Conservation (phyloP, 2,797 vertebrate genomes). For the Oryzias sinensis region DNA sequence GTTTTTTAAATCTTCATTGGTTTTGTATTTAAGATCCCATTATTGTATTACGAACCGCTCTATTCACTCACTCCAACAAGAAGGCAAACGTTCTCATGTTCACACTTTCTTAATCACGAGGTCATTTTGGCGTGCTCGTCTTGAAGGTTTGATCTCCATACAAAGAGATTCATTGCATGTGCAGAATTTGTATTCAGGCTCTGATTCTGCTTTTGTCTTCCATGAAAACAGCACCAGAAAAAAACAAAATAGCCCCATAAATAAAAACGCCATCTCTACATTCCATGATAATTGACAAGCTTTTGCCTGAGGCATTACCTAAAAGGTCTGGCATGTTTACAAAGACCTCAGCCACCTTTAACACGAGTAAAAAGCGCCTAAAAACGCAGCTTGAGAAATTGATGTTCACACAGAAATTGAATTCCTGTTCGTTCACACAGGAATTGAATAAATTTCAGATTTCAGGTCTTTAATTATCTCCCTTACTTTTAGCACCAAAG, state of each 20-base stretch:
- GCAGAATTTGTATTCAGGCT: conserved; percentile 43
- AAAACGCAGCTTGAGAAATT: conserved; percentile 36
- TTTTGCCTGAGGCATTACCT: conserved; percentile 40
- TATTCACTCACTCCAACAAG: conserved; percentile 5
- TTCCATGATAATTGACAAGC: conserved; percentile 35
- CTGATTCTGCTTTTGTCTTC: conserved; percentile 36
- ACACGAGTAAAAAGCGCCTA: conserved; percentile 37
- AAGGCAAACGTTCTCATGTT: conserved; percentile 21
- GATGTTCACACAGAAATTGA: conserved; percentile 62
- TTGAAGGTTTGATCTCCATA: conserved; percentile 22
- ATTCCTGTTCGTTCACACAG: conserved; percentile 50
- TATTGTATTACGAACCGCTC: conserved; percentile 25
- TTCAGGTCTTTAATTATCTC: conserved; percentile 46
- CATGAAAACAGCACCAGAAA: conserved; percentile 8
- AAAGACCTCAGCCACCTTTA: conserved; percentile 24
- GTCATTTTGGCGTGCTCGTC: conserved; percentile 41
- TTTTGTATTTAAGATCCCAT: too few species aligned
- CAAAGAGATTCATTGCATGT: conserved; percentile 32
- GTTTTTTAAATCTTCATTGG: too few species aligned
- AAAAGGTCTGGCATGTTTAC: conserved; percentile 55
- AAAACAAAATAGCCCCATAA: background rate
- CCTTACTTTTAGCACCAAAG: conserved; percentile 29
- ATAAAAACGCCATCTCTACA: conserved; percentile 15
- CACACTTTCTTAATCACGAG: conserved; percentile 46
- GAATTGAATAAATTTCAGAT: conserved; percentile 55